Evolutionary conservation across 2,113 vertebrate genomes (phyloP), one percentile per base, ranked within the genome.

Genomic region (Gymnogyps californianus): DNA sequence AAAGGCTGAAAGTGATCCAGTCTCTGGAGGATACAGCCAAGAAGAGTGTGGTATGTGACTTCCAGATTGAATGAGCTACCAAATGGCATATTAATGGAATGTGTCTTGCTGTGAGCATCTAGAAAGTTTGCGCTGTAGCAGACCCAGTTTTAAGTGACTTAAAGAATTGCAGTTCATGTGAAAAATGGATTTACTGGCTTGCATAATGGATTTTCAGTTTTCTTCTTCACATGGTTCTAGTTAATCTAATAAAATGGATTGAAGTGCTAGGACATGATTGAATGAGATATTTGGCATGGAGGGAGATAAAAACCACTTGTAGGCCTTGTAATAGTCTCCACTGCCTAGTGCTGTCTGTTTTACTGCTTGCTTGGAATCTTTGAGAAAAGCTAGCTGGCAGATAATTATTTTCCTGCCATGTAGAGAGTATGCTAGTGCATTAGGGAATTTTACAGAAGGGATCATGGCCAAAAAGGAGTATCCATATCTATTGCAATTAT

Each of bases 1-100:
- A 99, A 97, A 98, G 99, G 95, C 98, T 99, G 97, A 99, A 99
- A 97, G 99, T 99, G 97, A 99, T 99, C 92, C 99, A 99, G 98
- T 99, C 99, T 7, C 97, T 99, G 96, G 99, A 99, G 97, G 99
- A 99, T 96, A 99, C 99, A 0, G 99, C 99, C 77, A 99, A 99
- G 97, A 98, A 99, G 95, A 99, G 99, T 8, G 99, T 99, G 99
- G 99, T 99, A 98, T 66, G 99, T 98, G 64, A 75, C 36, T 83
- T 46, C 44, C 38, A 66, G 55, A 83, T 6, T 77, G 72, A 85
- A 58, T 72, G 59, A 87, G 80, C 47, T 84, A 64, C 67, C 77
- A 79, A 71, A 65, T 72, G 67, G 36, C 52, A 38, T 77, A 5
- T 67, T 93, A 44, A 51, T 82, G 54, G 58, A n/a, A 31, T 32